Conservation (phyloP, 2,797 vertebrate species). For the Myotis findleyi region DNA sequence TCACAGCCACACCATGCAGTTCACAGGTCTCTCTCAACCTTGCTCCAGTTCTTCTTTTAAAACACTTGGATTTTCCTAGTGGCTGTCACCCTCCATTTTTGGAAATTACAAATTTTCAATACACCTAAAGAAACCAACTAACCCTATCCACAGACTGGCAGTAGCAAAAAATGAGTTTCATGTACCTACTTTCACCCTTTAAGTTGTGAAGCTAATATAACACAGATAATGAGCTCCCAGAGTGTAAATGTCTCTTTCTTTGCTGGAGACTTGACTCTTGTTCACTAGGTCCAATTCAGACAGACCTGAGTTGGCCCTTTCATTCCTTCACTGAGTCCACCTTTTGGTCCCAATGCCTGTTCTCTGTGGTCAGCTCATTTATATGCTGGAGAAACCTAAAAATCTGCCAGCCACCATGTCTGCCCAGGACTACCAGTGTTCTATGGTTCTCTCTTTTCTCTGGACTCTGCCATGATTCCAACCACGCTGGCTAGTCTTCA, state of each 20-base stretch:
- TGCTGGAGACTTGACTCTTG: neutral
- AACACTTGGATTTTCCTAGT: neutral
- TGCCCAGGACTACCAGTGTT: neutral
- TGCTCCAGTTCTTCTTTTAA: neutral
- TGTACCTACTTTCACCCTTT: neutral
- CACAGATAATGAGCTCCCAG: neutral
- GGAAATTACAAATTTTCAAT: neutral
- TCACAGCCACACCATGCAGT: accelerated
- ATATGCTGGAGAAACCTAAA: neutral
- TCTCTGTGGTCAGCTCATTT: neutral
- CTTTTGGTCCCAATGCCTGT: neutral
- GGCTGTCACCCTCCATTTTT: neutral
- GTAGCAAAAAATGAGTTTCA: neutral
- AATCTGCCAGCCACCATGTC: neutral
- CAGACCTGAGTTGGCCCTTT: neutral
- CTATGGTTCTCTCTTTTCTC: neutral
- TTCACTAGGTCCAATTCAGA: neutral
- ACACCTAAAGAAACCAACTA: neutral
- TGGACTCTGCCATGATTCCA: neutral
- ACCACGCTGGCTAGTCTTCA: neutral
- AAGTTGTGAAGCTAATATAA: neutral
- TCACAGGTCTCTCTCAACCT: neutral
- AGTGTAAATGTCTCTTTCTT: neutral
- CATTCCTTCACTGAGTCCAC: neutral
- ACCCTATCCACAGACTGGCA: neutral